These are phyloP conservation scores for Clamator glandarius DNA, from an alignment of 2,797 vertebrate genomes.

Conservation along the genomic window DNA sequence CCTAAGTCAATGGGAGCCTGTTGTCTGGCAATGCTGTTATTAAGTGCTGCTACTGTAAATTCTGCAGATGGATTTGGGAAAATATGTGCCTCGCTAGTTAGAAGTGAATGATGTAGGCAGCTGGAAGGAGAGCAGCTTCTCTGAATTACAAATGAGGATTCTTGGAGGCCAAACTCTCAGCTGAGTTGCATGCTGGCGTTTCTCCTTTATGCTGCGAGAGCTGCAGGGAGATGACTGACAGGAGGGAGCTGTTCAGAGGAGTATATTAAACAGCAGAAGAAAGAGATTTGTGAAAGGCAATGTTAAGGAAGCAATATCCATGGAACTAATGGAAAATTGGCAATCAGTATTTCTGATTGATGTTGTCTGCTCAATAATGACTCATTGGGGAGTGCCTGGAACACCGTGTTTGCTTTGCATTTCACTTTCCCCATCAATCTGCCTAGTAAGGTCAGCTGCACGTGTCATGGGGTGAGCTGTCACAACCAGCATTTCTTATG, in stretches of 20 bases:
- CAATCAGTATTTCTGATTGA: not conserved
- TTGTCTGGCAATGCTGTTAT: not conserved
- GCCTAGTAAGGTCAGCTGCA: not conserved
- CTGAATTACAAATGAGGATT: not conserved
- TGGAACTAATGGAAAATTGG: not conserved
- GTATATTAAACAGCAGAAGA: not conserved
- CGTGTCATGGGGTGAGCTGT: not conserved
- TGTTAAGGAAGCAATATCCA: not conserved
- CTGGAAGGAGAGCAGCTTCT: not conserved
- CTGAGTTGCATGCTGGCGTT: not conserved
- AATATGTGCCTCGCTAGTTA: not conserved
- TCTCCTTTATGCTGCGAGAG: not conserved
- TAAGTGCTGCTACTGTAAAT: not conserved
- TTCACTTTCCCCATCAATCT: constrained; percentile 22
- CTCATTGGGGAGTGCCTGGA: not conserved
- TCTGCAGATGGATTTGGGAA: not conserved
- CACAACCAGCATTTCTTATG: not conserved
- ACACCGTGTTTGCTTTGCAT: not conserved
- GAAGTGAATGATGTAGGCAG: not conserved
- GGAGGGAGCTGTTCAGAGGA: not conserved
- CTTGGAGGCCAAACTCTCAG: not conserved
- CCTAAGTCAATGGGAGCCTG: not conserved
- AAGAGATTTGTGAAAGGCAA: not conserved
- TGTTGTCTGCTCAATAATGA: not conserved
- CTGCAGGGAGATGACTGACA: not conserved